phyloP scores from a whole-genome alignment of 2,797 vertebrate species.

The Helicolenus hilgendorfi region DNA sequence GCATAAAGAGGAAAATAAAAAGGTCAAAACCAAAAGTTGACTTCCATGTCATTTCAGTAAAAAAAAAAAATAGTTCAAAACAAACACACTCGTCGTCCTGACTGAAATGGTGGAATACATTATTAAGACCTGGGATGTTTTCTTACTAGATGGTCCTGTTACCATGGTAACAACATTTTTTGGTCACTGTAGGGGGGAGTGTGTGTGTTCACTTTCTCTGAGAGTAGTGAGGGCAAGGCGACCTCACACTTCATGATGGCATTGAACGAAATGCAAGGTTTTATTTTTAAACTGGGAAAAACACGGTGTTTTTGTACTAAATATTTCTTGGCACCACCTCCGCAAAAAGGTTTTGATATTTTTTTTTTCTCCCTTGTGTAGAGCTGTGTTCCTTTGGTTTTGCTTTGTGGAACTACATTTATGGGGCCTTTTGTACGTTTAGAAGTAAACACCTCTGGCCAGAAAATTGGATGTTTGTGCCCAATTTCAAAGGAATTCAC shows the following conservation, averaged over 20 bases:
- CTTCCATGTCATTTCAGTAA: neutral
- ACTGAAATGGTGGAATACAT: constrained; percentile 5
- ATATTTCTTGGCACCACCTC: constrained; percentile 1
- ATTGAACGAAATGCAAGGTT: neutral
- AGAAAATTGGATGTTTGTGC: constrained; percentile 1
- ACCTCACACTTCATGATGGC: constrained; percentile 25
- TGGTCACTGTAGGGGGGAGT: constrained; percentile 14
- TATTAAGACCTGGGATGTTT: constrained; percentile 6
- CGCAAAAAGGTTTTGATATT: neutral
- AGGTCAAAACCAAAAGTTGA: constrained; percentile 1
- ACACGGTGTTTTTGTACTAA: neutral
- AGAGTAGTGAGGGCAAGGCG: neutral
- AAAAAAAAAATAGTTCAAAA: neutral
- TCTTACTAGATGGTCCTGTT: constrained; percentile 16
- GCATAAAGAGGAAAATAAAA: neutral
- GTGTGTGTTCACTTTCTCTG: constrained; percentile 17
- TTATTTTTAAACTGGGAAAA: constrained; percentile 21
- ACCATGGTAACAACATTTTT: constrained; percentile 42
- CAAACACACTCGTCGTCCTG: neutral
- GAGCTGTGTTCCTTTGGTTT: neutral
- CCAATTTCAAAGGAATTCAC: neutral
- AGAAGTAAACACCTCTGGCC: neutral
- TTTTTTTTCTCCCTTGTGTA: neutral
- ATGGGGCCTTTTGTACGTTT: neutral
- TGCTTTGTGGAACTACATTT: neutral